Conservation (phyloP, 2,797 vertebrate genomes). For the Gallinago nigripennis region DNA sequence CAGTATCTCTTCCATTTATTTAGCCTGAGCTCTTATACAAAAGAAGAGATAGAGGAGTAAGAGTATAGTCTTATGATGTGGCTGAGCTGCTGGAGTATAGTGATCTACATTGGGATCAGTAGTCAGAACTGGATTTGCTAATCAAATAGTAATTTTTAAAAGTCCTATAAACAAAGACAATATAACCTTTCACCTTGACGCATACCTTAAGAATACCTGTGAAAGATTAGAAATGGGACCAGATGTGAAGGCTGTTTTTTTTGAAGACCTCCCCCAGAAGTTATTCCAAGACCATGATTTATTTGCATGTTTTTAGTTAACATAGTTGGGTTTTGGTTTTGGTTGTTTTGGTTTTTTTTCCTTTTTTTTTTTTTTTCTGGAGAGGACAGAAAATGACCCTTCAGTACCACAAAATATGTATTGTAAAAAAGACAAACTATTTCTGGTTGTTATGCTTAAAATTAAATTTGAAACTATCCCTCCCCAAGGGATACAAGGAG, state of each 20-base stretch:
- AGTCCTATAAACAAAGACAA: not conserved
- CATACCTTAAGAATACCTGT: not conserved
- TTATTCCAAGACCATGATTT: not conserved
- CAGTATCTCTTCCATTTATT: not conserved
- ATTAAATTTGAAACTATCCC: not conserved
- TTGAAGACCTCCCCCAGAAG: not conserved
- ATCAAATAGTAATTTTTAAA: not conserved
- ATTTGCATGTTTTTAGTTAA: not conserved
- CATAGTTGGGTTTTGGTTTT: no score
- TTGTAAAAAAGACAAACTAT: not conserved
- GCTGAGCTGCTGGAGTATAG: not conserved
- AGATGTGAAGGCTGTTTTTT: not conserved
- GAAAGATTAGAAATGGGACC: not conserved
- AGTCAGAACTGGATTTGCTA: not conserved
- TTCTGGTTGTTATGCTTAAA: not conserved
- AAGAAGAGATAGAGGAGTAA: not conserved
- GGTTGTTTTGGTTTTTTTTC: no score
- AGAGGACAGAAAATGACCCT: not conserved
- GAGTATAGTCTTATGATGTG: accelerated
- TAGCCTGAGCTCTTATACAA: not conserved
- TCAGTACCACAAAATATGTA: not conserved
- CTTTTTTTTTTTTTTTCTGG: not conserved
- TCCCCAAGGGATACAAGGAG: not conserved
- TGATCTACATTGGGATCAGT: not conserved
- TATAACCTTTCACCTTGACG: not conserved